These are phyloP conservation scores for Xanthorhoe spadicearia DNA, from an alignment of 2,888 invertebrate genomes.

Conservation along the genomic window DNA sequence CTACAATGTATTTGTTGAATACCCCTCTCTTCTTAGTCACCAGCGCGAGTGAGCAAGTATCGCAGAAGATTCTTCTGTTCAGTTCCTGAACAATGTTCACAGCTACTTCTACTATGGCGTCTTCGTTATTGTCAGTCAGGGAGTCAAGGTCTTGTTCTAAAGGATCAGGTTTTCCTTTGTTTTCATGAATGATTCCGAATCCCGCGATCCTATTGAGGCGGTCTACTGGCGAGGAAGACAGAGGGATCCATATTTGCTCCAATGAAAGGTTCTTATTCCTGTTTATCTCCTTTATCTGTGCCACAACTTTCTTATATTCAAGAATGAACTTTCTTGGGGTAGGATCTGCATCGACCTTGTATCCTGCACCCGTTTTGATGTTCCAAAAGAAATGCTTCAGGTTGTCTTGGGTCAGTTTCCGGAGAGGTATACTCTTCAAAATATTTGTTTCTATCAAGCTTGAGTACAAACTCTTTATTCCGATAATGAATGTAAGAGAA, in stretches of 20 bases:
- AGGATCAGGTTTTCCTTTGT: conserved; percentile 3
- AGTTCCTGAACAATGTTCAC: conserved; percentile 19
- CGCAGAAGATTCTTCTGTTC: conserved; percentile 17
- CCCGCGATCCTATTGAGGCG: conserved; percentile 21
- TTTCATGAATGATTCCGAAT: neutral
- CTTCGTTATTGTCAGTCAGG: conserved; percentile 10
- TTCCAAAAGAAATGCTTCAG: conserved; percentile 21
- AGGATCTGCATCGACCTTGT: conserved; percentile 3
- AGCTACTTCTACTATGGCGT: conserved; percentile 17
- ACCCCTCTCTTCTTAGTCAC: conserved; percentile 11
- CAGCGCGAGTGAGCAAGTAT: conserved; percentile 22
- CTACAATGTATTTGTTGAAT: conserved; percentile 13
- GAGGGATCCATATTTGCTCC: conserved; percentile 16
- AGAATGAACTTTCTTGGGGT: conserved; percentile 13
- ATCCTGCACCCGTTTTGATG: conserved; percentile 14
- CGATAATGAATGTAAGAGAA: neutral
- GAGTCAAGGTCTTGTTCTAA: neutral
- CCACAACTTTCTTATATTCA: conserved; percentile 20
- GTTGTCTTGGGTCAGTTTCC: conserved; percentile 19
- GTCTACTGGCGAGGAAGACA: conserved; percentile 20
- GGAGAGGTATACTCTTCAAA: conserved; percentile 14
- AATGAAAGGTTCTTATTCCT: conserved; percentile 15
- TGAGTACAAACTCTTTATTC: conserved; percentile 15
- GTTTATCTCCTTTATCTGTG: conserved; percentile 13
- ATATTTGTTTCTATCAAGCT: conserved; percentile 16